Evolutionary conservation across 2,797 vertebrate species (phyloP), one percentile per base, ranked within the genome.

Genomic region (Pogonophryne albipinna): DNA sequence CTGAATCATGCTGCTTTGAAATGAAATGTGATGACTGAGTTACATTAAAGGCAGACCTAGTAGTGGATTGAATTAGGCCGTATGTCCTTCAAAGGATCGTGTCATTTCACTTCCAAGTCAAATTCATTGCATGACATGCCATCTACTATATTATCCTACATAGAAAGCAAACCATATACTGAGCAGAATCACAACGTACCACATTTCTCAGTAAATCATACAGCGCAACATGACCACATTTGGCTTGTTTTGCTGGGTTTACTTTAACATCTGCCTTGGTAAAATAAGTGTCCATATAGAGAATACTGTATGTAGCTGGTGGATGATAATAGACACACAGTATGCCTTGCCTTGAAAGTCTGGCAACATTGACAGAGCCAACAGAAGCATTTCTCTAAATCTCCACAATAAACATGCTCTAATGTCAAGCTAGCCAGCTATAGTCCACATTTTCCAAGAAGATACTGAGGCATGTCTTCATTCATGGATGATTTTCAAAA

Each of bases 301-400:
- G 27, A 74, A 62, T 44, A 69, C 6, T 46, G 41, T 14, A 50
- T 50, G n/a, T 41, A 69, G 41, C 65, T 66, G 20, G 38, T 34
- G 55, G 66, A 65, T 68, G 47, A 63, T 66, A 31, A 69, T 1
- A 42, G 55, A 52, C 15, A 64, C 52, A 45, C 34, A 60, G 23
- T 44, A 62, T 17, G 38, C n/a, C n/a, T n/a, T 74, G 65, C 49
- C 67, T 74, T 52, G 56, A 61, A 78, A 85, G 82, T 64, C 79
- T 89, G 88, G 71, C 80, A 76, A 55, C 64, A 34, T 47, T 78
- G 70, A 63, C 10, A n/a, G 38, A 76, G 38, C 73, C 69, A 72
- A 80, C 75, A 87, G 79, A 85, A 88, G 76, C 72, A 71, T 80
- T 87, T 88, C 72, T 79, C 76, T 79, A 82, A 84, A 86, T 83